Percentiles rank a stretch among this genome's conserved stretches.
Evolutionary conservation across 2,888 invertebrate species (phyloP).

Genomic region (Homarus gammarus): DNA sequence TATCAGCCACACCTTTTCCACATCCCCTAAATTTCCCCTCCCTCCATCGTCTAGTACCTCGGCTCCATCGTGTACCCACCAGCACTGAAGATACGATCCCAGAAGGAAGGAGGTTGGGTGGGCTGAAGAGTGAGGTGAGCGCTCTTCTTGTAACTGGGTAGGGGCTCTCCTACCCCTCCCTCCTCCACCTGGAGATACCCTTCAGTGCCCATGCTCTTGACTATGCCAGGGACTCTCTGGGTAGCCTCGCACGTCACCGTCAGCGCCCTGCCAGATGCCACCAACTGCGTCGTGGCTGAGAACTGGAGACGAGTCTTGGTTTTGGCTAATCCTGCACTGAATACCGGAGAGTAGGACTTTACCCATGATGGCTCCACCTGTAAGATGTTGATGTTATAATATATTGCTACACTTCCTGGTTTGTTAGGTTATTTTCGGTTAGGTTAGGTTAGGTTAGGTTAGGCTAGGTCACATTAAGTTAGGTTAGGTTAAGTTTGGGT

Average conservation of each 20-base stretch:
- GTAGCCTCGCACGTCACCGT: slow-evolving; percentile 11
- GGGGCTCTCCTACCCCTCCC: neutral
- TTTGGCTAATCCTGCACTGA: slow-evolving; percentile 22
- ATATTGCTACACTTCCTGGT: too few species aligned
- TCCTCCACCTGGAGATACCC: too few species aligned
- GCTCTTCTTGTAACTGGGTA: neutral
- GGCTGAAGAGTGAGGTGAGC: neutral
- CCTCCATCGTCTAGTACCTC: neutral
- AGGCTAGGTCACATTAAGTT: neutral
- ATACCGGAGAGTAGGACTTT: slow-evolving; percentile 1
- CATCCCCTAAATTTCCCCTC: neutral
- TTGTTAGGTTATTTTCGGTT: neutral
- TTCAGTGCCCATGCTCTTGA: neutral
- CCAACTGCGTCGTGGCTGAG: neutral
- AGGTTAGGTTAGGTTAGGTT: neutral
- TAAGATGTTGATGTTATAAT: too few species aligned
- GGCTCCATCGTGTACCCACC: neutral
- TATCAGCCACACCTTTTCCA: neutral
- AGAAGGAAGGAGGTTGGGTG: neutral
- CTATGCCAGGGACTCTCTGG: neutral
- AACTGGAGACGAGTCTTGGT: neutral
- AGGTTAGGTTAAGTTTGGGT: too few species aligned
- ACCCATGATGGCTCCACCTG: slow-evolving; percentile 39
- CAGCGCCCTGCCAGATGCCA: neutral
- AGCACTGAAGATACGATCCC: slow-evolving; percentile 24